Base-by-base conservation (phyloP, 2,113 vertebrate species). In the Perca fluviatilis region DNA sequence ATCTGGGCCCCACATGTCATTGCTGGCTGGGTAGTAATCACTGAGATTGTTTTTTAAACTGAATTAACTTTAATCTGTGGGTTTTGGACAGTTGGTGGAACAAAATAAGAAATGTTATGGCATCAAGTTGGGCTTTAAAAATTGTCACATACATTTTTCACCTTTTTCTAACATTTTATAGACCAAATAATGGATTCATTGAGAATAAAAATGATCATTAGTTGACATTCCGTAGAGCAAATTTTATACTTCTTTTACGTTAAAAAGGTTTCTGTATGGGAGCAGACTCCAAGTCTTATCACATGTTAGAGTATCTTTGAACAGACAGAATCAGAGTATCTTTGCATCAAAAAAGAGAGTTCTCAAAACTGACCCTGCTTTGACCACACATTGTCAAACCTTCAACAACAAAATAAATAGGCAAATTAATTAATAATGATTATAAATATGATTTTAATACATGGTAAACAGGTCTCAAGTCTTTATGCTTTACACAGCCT, bases 401-500 rank as follows among this genome's bases (percentile, higher is more conserved):
- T 36, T n/a, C 27, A 69, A 64, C 36, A 43, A 21, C 33, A 19
- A 30, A 50, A 19, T 30, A 53, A 54, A 69, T 15, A 33, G 5
- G 11, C 12, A 68, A 21, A 14, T 14, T 8, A 13, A 21, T 50
- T 14, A 27, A 18, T 30, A 3, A 43, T 43, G 23, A 50, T 67
- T 67, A 27, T 1, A 23, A 19, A 27, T 19, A 18, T 40, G 36
- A 6, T 25, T 21, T 10, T 47, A 25, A 66, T 49, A 9, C 15
- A 27, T 30, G 23, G 14, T n/a, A 18, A 36, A 36, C 66, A 69
- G 30, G 18, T 11, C 1, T 30, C 5, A 58, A n/a, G n/a, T n/a
- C 62, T 40, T 71, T 62, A 53, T 40, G 57, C 64, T 61, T 64
- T 33, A 49, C 71, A 62, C 78, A 54, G 23, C 58, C 64, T 47